Base-by-base conservation (phyloP, 2,888 invertebrate genomes). In the Netelia melanura region DNA sequence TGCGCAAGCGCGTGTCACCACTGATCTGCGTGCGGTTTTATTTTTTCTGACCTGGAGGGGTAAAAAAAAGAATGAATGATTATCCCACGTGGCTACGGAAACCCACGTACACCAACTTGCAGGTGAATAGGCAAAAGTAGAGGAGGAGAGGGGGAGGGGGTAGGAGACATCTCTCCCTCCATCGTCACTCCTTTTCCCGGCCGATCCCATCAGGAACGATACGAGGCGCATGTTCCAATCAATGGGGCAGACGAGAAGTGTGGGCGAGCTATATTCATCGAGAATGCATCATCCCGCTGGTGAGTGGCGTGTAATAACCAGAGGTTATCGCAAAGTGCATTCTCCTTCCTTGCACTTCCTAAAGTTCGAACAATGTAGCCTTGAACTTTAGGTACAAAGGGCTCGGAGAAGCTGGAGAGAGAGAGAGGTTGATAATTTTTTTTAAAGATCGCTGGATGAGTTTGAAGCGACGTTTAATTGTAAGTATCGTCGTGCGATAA, bases 31-130 rank as follows among this genome's bases (percentile, higher is more conserved):
- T 62, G 61, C 62, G 43, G 43, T 54, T 71, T 30, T 62, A 9
- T 11, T 17, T 56, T 25, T 71, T 62, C 44, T 62, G 5, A 30
- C 5, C 30, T 5, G 30, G 5, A 30, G 62, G 54, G 54, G 48
- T 30, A n/a, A 25, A 38, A 52, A 30, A 71, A 65, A 17, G 58
- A 71, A 70, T 64, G 89, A 87, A 85, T 86, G 86, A 88, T 84
- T 62, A 71, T 62, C 17, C 86, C 89, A 89, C 89, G 89, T 89
- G 89, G 86, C 30, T 62, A 84, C 62, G 81, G 67, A 38, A 17
- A 30, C 44, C 44, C 62, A 54, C 52, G 38, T 17, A 21, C 43
- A 14, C 68, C 11, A 68, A 79, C 54, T 64, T 44, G 71, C 80
- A 85, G 83, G 72, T 84, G 85, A 67, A 80, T 65, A 58, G 61